Evolutionary conservation across 2,797 vertebrate species (phyloP), one percentile per base, ranked within the genome.

Genomic region (Sebastiscus tertius): DNA sequence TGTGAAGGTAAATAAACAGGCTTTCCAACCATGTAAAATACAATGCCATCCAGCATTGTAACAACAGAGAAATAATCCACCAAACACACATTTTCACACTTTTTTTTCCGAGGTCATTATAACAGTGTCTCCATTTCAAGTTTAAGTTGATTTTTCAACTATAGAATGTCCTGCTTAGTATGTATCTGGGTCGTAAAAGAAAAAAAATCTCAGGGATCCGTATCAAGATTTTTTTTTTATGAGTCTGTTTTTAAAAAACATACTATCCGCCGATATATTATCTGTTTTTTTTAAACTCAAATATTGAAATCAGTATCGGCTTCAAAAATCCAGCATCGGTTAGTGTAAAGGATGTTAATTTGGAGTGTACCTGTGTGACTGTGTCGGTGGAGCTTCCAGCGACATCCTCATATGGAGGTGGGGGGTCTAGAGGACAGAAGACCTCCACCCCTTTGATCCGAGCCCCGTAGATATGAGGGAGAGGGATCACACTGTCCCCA

Each of bases 401-500:
- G 6, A 95, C 92, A 4, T 90, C 93, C 94, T 97, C 95, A 0
- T 97, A 98, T 0, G 97, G 95, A 31, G 97, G 97, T 1, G 97
- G 97, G 2, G 95, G 95, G 12, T 97, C 96, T 72, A 96, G 80
- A 1, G 94, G 94, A 78, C 95, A 97, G 92, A 97, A 97, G 16
- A 97, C 94, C 82, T 97, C 96, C 72, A 96, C 89, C 0, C 93
- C 96, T 94, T 95, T 97, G 77, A 97, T 95, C 61, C 84, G 93
- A 0, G 86, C 91, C 65, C 96, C 93, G 0, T 96, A 97, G 88
- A 96, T 96, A 58, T 95, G 95, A 11, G 96, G 95, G 12, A 97
- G 92, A 3, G 95, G 95, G 81, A 97, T 96, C 67, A 95, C 86
- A 3, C 95, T 94, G 67, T 95, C 89, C 68, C 89, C 92, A 26